A percentile compares a stretch with the other conserved stretches of the same genome.
Conservation (phyloP, 2,797 vertebrate genomes). For the Acomys russatus region DNA sequence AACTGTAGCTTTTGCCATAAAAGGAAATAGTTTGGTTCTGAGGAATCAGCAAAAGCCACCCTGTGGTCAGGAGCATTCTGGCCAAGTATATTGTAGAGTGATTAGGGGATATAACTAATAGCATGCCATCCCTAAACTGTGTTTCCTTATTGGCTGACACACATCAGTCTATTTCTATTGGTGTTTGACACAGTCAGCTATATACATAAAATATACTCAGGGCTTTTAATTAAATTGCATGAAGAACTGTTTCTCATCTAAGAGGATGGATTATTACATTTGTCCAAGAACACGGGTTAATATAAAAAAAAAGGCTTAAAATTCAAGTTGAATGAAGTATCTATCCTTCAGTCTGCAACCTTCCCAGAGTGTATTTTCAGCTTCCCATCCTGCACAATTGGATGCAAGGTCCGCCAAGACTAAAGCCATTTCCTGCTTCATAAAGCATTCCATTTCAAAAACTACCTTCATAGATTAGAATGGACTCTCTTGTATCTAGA, state of each 20-base stretch:
- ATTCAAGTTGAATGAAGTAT: slow-evolving; percentile 12
- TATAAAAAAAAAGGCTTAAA: slow-evolving; percentile 59
- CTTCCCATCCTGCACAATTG: neutral
- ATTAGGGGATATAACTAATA: slow-evolving; percentile 1
- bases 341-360: neutral
- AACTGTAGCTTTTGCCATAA: slow-evolving; percentile 78
- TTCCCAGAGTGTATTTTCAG: slow-evolving; percentile 35
- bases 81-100: neutral
- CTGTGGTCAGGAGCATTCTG: neutral
- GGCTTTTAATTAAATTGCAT: slow-evolving; percentile 3
- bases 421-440: neutral
- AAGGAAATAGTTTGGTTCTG: slow-evolving; percentile 67
- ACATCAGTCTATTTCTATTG: neutral
- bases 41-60: slow-evolving; percentile 37
- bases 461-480: neutral
- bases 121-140: neutral
- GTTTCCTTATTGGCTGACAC: neutral
- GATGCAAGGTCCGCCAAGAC: neutral
- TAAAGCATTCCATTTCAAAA: slow-evolving; percentile 35
- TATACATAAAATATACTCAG: neutral
- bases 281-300: neutral
- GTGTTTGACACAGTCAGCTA: neutral
- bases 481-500: neutral
- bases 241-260: slow-evolving; percentile 33
- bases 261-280: slow-evolving; percentile 46